Evolutionary conservation across 2,113 vertebrate species (phyloP).

Genomic region (Motacilla tschutschensis): DNA sequence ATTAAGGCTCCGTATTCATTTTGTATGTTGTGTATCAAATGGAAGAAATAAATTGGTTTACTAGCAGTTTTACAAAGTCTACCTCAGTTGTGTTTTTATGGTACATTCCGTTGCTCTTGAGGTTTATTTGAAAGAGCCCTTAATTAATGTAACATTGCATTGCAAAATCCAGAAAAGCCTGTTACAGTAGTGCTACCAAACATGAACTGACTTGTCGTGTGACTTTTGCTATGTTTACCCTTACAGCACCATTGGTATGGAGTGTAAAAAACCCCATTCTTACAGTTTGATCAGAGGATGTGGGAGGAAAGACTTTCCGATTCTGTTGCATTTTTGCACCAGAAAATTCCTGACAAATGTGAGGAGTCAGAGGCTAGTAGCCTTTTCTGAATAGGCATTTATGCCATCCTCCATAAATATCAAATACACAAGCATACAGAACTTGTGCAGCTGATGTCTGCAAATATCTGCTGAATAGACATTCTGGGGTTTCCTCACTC

Average conservation of each 20-base stretch:
- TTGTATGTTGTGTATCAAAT: not conserved
- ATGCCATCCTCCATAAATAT: not conserved
- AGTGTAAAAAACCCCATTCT: not conserved
- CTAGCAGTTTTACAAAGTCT: not conserved
- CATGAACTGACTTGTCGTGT: not conserved
- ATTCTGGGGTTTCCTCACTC: not conserved
- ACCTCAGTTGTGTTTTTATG: not conserved
- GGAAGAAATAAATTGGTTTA: not conserved
- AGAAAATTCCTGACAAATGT: not conserved
- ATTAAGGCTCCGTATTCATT: not conserved
- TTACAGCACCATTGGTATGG: not conserved
- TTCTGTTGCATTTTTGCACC: not conserved
- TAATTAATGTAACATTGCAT: not conserved
- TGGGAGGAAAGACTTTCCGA: not conserved
- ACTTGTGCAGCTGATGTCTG: not conserved
- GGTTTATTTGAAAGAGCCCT: not conserved
- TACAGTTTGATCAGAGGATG: not conserved
- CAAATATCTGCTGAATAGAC: not conserved
- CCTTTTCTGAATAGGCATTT: not conserved
- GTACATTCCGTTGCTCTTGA: not conserved
- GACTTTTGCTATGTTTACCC: not conserved
- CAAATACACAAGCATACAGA: not conserved
- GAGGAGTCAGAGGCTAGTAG: not conserved
- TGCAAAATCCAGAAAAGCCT: constrained; percentile 31
- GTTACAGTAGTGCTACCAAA: not conserved